These are phyloP conservation scores for Cololabis saira DNA, from an alignment of 2,113 vertebrate species.

Conservation along the genomic window DNA sequence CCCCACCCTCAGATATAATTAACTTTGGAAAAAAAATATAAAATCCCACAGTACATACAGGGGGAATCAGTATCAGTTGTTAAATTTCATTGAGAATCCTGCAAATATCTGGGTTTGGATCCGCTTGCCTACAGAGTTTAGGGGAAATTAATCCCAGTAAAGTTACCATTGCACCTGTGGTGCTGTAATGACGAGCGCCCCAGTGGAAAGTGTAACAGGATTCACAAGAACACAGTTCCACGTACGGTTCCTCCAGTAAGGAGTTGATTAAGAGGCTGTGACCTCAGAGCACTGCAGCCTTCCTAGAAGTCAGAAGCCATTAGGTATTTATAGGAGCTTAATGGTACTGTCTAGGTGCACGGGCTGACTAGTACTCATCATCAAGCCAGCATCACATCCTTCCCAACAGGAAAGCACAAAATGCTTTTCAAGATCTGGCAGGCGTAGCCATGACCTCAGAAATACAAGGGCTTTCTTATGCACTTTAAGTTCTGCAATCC, in stretches of 20 bases:
- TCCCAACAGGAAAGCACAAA: slow-evolving; percentile 32
- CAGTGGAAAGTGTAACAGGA: slow-evolving; percentile 39
- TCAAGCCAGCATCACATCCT: slow-evolving; percentile 45
- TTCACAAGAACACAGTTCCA: slow-evolving; percentile 43
- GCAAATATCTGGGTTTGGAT: slow-evolving; percentile 8
- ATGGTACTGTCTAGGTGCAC: slow-evolving; percentile 54
- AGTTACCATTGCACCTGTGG: slow-evolving; percentile 21
- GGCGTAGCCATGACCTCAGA: no score
- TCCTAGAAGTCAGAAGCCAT: slow-evolving; percentile 76
- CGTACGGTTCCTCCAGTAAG: slow-evolving; percentile 41
- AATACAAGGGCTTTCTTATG: background rate
- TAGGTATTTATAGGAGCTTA: slow-evolving; percentile 76
- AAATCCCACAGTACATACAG: background rate
- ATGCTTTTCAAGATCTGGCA: slow-evolving; percentile 44
- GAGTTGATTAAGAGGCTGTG: slow-evolving; percentile 62
- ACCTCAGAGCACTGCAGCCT: slow-evolving; percentile 59
- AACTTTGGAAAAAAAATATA: slow-evolving; percentile 25
- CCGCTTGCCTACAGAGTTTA: background rate
- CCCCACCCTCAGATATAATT: slow-evolving; percentile 22
- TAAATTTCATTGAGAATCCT: slow-evolving; percentile 23
- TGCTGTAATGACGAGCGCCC: slow-evolving; percentile 7
- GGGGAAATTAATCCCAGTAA: slow-evolving; percentile 20
- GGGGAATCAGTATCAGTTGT: slow-evolving; percentile 10
- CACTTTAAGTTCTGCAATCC: slow-evolving; percentile 12
- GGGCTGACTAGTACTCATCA: slow-evolving; percentile 49